Evolutionary conservation across 1,140 invertebrate genomes (phyloP), one percentile per base, ranked within the genome.

Genomic region (Heliconius hermathena): DNA sequence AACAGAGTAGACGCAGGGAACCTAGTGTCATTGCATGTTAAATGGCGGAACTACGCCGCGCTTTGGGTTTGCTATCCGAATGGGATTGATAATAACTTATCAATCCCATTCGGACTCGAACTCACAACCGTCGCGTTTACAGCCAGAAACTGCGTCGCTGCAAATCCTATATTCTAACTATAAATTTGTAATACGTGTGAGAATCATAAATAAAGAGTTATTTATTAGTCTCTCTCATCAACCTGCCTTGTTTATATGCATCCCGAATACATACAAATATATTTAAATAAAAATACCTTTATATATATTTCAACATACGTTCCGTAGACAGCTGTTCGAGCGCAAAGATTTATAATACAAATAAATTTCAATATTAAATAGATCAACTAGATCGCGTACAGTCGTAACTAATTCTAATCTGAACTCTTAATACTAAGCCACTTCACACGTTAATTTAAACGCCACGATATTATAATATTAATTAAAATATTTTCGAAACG

Each of bases 361-460:
- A 84, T 84, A 82, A 80, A 80, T 84, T 82, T 83, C 78, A 87
- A 87, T 84, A 81, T 79, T 46, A 84, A 85, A 77, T 82, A 77
- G 82, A 83, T 82, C 73, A 71, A 70, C 29, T 26, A 66, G 46
- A 54, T 57, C 79, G 74, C 77, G 75, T 74, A 52, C 22, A 41
- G 46, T 38, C 73, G 66, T 71, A 76, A 79, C 78, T 79, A 71
- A 70, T 66, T 38, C 78, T 70, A 74, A 74, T 71, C 75, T 79
- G 54, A 76, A 74, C 70, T 52, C 71, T 73, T 22, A 66, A 26
- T 66, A n/a, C 29, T 26, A 66, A 26, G 60, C n/a, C 60, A 8
- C 22, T 66, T 66, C 60, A 66, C 26, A 66, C 60, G 60, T 66
- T 66, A 9, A 20, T 57, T 26, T 13, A 66, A 29, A 26, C 60